phyloP scores from a whole-genome alignment of 2,113 vertebrate species.

The Engystomops pustulosus region DNA sequence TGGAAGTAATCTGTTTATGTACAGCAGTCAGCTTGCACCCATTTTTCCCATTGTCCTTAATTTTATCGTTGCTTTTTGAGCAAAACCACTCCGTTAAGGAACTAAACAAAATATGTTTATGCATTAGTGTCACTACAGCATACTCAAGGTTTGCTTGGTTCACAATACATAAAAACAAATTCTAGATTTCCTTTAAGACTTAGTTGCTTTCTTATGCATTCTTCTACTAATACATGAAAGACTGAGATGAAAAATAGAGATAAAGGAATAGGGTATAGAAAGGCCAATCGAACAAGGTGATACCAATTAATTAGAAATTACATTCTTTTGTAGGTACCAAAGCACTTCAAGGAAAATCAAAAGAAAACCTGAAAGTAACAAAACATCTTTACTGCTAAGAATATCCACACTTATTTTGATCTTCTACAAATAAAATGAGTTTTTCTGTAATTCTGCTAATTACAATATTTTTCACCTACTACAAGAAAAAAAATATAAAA shows the following conservation, averaged over 20 bases:
- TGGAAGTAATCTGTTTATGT: too few species aligned
- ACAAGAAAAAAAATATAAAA: background rate
- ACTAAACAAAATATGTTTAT: too few species aligned
- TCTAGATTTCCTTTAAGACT: too few species aligned
- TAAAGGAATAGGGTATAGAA: background rate
- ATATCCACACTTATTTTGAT: conserved; percentile 29
- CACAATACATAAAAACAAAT: too few species aligned
- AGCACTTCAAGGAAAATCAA: conserved; percentile 37
- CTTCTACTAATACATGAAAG: conserved; percentile 46
- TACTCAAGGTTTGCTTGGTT: too few species aligned
- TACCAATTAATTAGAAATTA: conserved; percentile 46
- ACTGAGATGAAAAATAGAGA: conserved; percentile 34
- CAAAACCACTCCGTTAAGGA: too few species aligned
- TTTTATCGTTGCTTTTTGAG: too few species aligned
- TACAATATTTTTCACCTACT: background rate
- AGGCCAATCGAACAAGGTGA: conserved; percentile 42
- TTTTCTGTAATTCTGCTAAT: background rate
- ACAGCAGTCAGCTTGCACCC: too few species aligned
- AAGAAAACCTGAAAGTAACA: conserved; percentile 26
- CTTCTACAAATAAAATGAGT: background rate
- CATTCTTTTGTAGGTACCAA: conserved; percentile 16
- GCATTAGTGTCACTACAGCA: too few species aligned
- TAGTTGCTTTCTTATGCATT: conserved; percentile 12
- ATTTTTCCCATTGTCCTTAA: too few species aligned
- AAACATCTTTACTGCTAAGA: conserved; percentile 6